Percentiles rank a stretch among this genome's conserved stretches.
Conservation (phyloP, 2,797 vertebrate species). For the Enteromius unitaeniatus region DNA sequence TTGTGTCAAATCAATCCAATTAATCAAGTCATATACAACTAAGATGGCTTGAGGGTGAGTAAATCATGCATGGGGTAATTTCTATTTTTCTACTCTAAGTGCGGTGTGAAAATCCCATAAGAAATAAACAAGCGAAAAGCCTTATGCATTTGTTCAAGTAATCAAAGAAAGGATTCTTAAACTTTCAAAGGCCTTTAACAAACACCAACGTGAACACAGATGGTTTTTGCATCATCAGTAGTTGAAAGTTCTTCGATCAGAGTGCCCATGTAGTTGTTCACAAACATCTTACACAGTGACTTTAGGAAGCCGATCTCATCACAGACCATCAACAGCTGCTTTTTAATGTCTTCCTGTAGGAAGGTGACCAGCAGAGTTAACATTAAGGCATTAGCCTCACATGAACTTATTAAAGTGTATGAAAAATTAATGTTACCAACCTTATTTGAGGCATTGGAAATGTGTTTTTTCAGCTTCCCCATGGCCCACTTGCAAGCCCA, state of each 20-base stretch:
- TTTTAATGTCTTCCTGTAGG: slow-evolving; percentile 16
- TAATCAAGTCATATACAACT: neutral
- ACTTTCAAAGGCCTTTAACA: slow-evolving; percentile 31
- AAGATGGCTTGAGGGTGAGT: neutral
- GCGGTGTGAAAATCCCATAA: neutral
- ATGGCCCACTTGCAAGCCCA: slow-evolving; percentile 65
- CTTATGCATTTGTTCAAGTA: neutral
- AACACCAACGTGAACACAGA: slow-evolving; percentile 43
- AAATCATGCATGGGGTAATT: neutral
- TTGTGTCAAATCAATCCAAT: too few species aligned
- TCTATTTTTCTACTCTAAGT: neutral
- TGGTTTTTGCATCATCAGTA: slow-evolving; percentile 36
- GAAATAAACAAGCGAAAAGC: neutral
- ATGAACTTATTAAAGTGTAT: neutral
- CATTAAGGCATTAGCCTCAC: neutral
- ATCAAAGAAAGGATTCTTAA: neutral
- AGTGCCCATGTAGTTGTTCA: neutral
- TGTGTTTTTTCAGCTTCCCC: slow-evolving; percentile 41
- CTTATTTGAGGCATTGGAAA: neutral
- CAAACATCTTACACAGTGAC: slow-evolving; percentile 32
- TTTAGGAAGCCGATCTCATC: slow-evolving; percentile 50
- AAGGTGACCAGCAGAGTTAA: neutral
- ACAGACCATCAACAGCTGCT: neutral
- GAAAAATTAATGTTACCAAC: neutral
- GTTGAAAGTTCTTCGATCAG: slow-evolving; percentile 59